Percentiles rank a stretch among this genome's conserved stretches.
phyloP scores from a whole-genome alignment of 1,140 invertebrate genomes.

The Contarinia nasturtii region DNA sequence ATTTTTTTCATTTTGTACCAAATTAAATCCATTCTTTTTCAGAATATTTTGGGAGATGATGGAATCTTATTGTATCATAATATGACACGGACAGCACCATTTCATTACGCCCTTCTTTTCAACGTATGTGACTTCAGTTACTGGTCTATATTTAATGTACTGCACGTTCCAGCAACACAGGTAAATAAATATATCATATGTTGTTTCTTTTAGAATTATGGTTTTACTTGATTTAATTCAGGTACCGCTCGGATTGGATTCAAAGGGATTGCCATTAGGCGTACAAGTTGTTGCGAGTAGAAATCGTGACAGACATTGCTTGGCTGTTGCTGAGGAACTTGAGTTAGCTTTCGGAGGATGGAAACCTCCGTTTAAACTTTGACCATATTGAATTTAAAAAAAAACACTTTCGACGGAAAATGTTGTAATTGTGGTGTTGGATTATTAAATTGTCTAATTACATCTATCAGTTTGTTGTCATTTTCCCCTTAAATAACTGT shows the following conservation, averaged over 20 bases:
- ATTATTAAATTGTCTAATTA: too few relatives aligned
- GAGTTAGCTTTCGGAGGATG: slow-evolving; percentile 71
- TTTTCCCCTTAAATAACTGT: too few relatives aligned
- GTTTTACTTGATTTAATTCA: slow-evolving; percentile 27
- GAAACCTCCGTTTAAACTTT: slow-evolving; percentile 33
- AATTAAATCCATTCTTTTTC: slow-evolving; percentile 9
- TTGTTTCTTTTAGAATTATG: neutral
- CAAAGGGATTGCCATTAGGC: slow-evolving; percentile 55
- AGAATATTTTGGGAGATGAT: slow-evolving; percentile 52
- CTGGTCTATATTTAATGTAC: slow-evolving; percentile 73
- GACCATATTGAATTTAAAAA: neutral
- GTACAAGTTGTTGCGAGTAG: slow-evolving; percentile 62
- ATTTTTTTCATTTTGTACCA: neutral
- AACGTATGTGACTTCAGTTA: slow-evolving; percentile 77
- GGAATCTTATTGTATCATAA: slow-evolving; percentile 75
- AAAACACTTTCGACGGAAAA: neutral
- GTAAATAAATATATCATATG: slow-evolving; percentile 2
- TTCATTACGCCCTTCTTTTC: slow-evolving; percentile 63
- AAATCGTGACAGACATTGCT: slow-evolving; percentile 56
- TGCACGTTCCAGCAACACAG: slow-evolving; percentile 33
- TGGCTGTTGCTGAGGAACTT: slow-evolving; percentile 68
- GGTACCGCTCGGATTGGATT: slow-evolving; percentile 53
- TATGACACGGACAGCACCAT: slow-evolving; percentile 60
- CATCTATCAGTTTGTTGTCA: too few relatives aligned
- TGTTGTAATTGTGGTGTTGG: too few relatives aligned